Conservation (phyloP, 37 sponge, comb jelly and placozoan genomes). For the Eunapius fragilis region DNA sequence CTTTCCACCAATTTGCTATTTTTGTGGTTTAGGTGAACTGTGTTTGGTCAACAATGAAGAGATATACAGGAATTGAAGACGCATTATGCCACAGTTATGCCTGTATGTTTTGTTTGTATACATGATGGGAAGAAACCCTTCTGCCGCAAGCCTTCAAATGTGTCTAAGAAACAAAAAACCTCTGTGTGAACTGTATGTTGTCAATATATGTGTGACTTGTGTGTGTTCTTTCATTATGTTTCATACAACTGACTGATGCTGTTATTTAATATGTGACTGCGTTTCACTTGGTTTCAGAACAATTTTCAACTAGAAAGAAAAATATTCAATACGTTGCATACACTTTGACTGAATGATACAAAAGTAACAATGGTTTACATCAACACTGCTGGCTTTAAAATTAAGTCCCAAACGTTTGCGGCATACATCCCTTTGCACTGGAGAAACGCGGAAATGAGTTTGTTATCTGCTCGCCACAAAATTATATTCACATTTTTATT, state of each 20-base stretch:
- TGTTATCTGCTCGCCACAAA: neutral
- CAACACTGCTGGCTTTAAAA: neutral
- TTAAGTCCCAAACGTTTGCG: neutral
- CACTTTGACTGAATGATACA: neutral
- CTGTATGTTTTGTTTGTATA: neutral
- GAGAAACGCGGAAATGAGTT: neutral
- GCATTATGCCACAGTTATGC: neutral
- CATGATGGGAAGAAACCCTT: conserved; percentile 13
- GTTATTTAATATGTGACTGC: neutral
- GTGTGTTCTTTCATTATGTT: neutral
- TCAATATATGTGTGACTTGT: neutral
- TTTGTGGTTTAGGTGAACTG: neutral
- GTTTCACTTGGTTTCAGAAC: neutral
- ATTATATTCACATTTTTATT: neutral
- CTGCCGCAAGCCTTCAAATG: conserved; percentile 4
- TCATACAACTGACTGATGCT: neutral
- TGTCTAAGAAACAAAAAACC: conserved; percentile 3
- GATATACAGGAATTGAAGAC: neutral
- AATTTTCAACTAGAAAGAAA: neutral
- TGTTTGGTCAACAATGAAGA: conserved; percentile 6
- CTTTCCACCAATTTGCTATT: conserved; percentile 2
- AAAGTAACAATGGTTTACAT: too few species aligned
- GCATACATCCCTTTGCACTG: neutral
- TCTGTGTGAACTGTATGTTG: neutral
- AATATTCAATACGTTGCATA: neutral